Conservation (phyloP, 92 coral and sea anemone species). For the Galaxea fascicularis region DNA sequence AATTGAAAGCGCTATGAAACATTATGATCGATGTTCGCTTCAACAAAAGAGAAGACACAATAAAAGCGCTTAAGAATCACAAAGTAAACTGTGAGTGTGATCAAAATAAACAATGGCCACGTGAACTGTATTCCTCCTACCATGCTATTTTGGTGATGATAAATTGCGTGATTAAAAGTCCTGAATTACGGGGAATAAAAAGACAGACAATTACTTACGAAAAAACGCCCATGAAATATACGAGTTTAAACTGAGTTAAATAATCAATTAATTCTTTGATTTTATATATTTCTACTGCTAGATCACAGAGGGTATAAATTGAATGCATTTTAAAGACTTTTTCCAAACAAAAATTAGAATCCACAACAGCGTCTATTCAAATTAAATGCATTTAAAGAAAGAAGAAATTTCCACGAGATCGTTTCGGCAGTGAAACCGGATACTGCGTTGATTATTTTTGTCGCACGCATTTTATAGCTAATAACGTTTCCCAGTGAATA, state of each 20-base stretch:
- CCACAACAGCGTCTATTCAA: too few species aligned
- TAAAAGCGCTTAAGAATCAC: not conserved
- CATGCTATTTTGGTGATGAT: slow-evolving; percentile 6
- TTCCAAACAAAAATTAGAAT: too few species aligned
- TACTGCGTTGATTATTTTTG: too few species aligned
- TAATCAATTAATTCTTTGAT: too few species aligned
- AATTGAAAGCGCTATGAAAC: not conserved
- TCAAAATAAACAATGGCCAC: slow-evolving; percentile 26
- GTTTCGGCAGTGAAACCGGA: too few species aligned
- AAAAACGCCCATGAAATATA: not conserved
- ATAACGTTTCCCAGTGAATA: too few species aligned
- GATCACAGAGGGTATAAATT: too few species aligned
- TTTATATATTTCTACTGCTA: too few species aligned
- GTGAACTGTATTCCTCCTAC: not conserved
- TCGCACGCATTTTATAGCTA: too few species aligned
- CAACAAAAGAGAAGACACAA: not conserved
- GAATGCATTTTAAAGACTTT: too few species aligned
- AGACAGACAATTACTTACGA: not conserved
- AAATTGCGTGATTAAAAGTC: not conserved
- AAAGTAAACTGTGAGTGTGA: slow-evolving; percentile 17
- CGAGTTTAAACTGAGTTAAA: not conserved
- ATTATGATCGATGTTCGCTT: not conserved
- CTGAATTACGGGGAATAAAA: not conserved
- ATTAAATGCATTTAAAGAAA: too few species aligned
- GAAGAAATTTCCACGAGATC: too few species aligned